A percentile compares a stretch with the other conserved stretches of the same genome.
These are phyloP conservation scores for Cryptoprocta ferox DNA, from an alignment of 2,797 vertebrate genomes.

Conservation along the genomic window DNA sequence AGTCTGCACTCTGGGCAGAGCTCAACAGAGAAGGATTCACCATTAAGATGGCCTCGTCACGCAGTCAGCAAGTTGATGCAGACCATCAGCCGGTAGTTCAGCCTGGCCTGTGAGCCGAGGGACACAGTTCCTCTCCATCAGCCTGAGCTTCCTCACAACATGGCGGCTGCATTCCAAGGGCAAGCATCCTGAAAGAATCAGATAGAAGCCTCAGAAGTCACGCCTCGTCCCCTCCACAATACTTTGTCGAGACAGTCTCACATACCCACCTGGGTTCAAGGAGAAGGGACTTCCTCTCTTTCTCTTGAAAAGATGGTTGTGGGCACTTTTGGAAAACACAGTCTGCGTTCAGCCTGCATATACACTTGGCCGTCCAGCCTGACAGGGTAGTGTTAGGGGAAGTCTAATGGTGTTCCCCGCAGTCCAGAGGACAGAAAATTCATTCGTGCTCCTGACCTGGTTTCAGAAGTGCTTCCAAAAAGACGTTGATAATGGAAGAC, in stretches of 20 bases:
- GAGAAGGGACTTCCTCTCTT: background rate
- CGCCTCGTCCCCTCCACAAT: no score
- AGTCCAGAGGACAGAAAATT: background rate
- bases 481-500: slow-evolving; percentile 9
- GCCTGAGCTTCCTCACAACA: background rate
- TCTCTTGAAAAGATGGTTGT: background rate
- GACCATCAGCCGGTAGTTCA: background rate
- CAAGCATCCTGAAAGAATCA: background rate
- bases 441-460: background rate
- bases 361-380: background rate
- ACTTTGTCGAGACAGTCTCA: fast-evolving
- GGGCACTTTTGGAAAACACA: background rate
- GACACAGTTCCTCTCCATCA: background rate
- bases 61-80: background rate
- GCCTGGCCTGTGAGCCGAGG: background rate
- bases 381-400: background rate
- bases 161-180: background rate
- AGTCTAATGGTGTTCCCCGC: background rate
- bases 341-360: background rate
- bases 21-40: background rate
- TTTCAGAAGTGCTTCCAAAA: slow-evolving; percentile 17
- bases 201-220: background rate
- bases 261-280: background rate
- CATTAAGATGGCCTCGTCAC: background rate
- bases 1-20: background rate